These are phyloP conservation scores for Campylorhamphus procurvoides DNA, from an alignment of 2,113 vertebrate genomes.

Conservation along the genomic window DNA sequence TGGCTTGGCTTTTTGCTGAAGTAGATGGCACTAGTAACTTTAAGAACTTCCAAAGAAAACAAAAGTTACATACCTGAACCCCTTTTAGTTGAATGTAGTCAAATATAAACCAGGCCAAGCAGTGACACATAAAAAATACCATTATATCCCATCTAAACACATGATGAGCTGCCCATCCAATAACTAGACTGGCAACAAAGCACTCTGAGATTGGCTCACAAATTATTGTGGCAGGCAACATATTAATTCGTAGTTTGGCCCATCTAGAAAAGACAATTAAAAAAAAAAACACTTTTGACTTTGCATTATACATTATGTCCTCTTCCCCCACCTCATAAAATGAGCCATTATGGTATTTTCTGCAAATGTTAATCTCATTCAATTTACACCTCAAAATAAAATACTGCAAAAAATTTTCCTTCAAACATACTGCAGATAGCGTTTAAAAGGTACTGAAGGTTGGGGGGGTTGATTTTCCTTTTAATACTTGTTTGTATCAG, in stretches of 20 bases:
- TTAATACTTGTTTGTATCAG: not conserved
- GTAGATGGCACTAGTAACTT: not conserved
- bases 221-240: slow-evolving; percentile 93
- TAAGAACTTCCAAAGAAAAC: not conserved
- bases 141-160: slow-evolving; percentile 97
- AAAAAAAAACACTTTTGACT: not conserved
- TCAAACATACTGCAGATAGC: not conserved
- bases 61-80: slow-evolving; percentile 85
- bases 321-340: not conserved
- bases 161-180: slow-evolving; percentile 95
- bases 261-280: slow-evolving; percentile 78
- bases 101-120: slow-evolving; percentile 95
- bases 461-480: not conserved
- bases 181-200: slow-evolving; percentile 96
- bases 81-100: slow-evolving; percentile 97
- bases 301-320: not conserved
- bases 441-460: not conserved
- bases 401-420: not conserved
- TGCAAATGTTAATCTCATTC: not conserved
- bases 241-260: slow-evolving; percentile 96
- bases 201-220: slow-evolving; percentile 97
- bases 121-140: slow-evolving; percentile 99
- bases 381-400: not conserved
- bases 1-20: not conserved
- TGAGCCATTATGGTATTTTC: not conserved